These are phyloP conservation scores for Piprites chloris DNA, from an alignment of 2,113 vertebrate genomes.

Conservation along the genomic window DNA sequence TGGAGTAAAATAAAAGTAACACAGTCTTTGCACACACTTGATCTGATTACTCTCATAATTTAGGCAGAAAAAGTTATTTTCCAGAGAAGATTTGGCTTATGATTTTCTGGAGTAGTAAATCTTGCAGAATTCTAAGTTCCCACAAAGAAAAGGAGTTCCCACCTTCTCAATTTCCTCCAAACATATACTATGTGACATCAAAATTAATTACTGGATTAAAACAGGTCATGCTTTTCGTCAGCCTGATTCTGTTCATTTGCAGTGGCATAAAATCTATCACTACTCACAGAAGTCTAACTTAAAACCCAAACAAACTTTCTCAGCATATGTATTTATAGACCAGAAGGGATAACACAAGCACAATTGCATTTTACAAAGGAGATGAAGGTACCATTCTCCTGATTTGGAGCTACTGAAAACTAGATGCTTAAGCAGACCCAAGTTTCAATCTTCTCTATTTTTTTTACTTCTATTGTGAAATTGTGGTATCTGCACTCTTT, in stretches of 20 bases:
- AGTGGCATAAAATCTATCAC: background rate
- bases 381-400: background rate
- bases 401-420: background rate
- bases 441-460: background rate
- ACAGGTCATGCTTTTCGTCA: background rate
- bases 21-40: background rate
- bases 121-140: background rate
- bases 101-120: background rate
- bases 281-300: background rate
- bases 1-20: background rate
- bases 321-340: background rate
- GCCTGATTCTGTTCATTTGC: background rate
- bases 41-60: background rate
- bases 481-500: background rate
- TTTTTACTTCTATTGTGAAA: background rate
- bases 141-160: constrained; percentile 6
- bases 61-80: background rate
- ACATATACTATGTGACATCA: constrained; percentile 7
- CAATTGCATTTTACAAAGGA: background rate
- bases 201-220: background rate
- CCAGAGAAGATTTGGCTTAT: background rate
- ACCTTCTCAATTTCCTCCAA: constrained; percentile 65
- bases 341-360: background rate
- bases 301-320: background rate
- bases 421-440: background rate